These are phyloP conservation scores for Pseudanteris insignis DNA, from an alignment of 2,888 invertebrate species.

Conservation along the genomic window DNA sequence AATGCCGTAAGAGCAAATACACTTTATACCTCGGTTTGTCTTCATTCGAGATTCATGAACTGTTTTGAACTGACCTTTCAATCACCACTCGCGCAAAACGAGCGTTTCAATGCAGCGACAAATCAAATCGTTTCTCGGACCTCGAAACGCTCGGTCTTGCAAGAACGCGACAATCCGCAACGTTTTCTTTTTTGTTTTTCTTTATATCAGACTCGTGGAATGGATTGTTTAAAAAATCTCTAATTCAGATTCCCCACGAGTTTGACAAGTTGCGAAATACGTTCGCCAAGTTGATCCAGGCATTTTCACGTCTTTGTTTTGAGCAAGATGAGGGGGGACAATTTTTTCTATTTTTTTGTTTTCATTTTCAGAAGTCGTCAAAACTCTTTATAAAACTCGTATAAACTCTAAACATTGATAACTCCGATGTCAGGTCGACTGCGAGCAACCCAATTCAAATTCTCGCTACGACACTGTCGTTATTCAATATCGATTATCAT, in stretches of 20 bases:
- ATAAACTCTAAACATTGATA: conserved; percentile 43
- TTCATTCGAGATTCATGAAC: neutral
- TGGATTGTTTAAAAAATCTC: conserved; percentile 13
- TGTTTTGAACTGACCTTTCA: too few relatives aligned
- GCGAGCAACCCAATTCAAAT: conserved; percentile 8
- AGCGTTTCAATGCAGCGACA: too few relatives aligned
- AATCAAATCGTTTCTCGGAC: too few relatives aligned
- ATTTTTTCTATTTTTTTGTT: too few relatives aligned
- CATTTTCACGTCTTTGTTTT: conserved; percentile 5
- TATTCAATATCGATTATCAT: conserved; percentile 39
- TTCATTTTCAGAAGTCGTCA: conserved; percentile 31
- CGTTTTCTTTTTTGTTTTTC: neutral
- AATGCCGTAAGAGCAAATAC: too few relatives aligned
- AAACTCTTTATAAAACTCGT: conserved; percentile 30
- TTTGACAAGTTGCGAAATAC: conserved; percentile 26
- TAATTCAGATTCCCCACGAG: conserved; percentile 9
- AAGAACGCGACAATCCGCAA: too few relatives aligned
- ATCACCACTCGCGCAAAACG: too few relatives aligned
- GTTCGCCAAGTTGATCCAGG: neutral
- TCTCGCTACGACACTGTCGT: conserved; percentile 25
- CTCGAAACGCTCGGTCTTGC: too few relatives aligned
- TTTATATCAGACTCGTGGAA: too few relatives aligned
- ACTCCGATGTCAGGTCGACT: conserved; percentile 22
- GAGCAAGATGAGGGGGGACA: conserved; percentile 12
- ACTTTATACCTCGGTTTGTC: too few relatives aligned